Evolutionary conservation across 2,888 invertebrate species (phyloP), one percentile per base, ranked within the genome.

Genomic region (Schizaphis graminum): DNA sequence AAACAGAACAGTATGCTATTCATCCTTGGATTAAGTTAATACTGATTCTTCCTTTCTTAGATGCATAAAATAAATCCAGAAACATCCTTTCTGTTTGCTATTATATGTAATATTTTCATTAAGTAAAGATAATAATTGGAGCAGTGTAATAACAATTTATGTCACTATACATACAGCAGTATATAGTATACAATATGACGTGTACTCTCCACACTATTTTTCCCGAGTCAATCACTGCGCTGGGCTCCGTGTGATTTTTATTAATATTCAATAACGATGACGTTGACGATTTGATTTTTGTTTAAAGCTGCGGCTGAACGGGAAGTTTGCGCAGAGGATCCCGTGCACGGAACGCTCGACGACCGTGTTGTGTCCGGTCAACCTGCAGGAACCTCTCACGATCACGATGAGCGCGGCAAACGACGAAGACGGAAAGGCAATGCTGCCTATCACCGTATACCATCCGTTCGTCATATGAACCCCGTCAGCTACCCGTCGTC

Each of bases 331-430:
- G 67, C 95, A 95, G 91, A 67, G 95, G 53, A 92, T 95, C 91
- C 94, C 94, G 53, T 94, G 95, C 21, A 94, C 95, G 21, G 95
- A 94, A 24, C 94, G 95, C 13, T 95, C 94, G 53, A 94, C 95
- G 49, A 91, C 95, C 21, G 92, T 95, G 16, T 93, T 95, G 47
- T 95, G 95, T 91, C 95, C 95, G 26, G 93, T 95, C 47, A 95
- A 95, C 67, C 94, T 95, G 57, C 85, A 92, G 24, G 90, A 89
- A 56, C 95, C 95, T 28, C 61, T 95, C 24, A 95, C 90, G 89
- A 88, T 95, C 88, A 95, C 95, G 8, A 94, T 95, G 92, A 95
- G 94, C 91, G 95, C 95, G n/a, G 92, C 95, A 16, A 77, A 94
- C 67, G 94, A 95, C 94, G 89, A 77, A 77, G 77, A 93, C 84